Conservation (phyloP, 2,888 invertebrate species). For the Diarsia rubi region DNA sequence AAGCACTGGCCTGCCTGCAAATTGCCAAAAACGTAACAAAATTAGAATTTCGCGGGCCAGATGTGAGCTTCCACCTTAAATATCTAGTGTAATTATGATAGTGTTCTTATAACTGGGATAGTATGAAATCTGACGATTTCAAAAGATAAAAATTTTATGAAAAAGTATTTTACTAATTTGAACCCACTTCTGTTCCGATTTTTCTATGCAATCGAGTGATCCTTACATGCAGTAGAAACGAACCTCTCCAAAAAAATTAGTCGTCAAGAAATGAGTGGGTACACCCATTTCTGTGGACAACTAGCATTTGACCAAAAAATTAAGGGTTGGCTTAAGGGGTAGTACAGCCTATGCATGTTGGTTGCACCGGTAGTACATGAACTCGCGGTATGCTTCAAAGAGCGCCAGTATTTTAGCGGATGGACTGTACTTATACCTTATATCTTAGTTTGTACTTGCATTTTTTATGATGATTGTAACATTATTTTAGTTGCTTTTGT, state of each 20-base stretch:
- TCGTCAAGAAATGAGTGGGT: not conserved
- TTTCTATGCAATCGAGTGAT: not conserved
- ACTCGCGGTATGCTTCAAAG: not conserved
- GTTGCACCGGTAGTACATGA: not conserved
- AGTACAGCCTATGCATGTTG: not conserved
- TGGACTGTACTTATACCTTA: slow-evolving; percentile 1
- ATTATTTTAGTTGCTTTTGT: slow-evolving; percentile 1
- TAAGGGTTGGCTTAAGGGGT: not conserved
- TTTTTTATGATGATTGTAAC: slow-evolving; percentile 14
- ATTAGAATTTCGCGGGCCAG: no score
- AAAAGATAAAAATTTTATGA: not conserved
- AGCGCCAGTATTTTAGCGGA: not conserved
- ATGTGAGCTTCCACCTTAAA: no score
- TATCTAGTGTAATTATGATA: not conserved
- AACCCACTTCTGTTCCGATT: not conserved
- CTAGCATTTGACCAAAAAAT: not conserved
- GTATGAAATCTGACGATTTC: not conserved
- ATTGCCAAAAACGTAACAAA: no score
- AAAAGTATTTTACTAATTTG: not conserved
- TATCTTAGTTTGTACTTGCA: slow-evolving; percentile 7
- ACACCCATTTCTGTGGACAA: not conserved
- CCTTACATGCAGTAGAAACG: not conserved
- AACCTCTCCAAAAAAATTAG: not conserved
- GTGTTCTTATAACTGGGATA: not conserved
- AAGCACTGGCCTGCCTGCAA: no score